These are phyloP conservation scores for Hydractinia symbiolongicarpus DNA, from an alignment of 30 jellyfish, hydroid and myxozoan genomes.

Conservation along the genomic window DNA sequence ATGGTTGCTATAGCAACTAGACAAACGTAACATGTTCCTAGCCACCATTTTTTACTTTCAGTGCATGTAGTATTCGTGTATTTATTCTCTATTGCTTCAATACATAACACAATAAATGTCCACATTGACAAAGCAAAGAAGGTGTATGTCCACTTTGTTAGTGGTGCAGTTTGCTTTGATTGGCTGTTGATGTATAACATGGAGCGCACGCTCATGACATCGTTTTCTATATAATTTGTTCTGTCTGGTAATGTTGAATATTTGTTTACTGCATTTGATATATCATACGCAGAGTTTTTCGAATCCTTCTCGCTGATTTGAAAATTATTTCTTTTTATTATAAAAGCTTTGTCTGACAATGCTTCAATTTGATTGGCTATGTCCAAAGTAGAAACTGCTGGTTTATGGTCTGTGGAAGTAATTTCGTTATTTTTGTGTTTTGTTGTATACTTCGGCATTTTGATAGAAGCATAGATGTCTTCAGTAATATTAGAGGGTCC, in stretches of 20 bases:
- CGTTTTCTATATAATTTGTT: not conserved
- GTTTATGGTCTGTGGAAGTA: not conserved
- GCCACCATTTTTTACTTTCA: not conserved
- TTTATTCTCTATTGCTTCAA: not conserved
- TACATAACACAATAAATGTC: constrained; percentile 11
- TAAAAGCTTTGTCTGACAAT: constrained; percentile 7
- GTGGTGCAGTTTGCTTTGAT: not conserved
- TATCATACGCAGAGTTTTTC: not conserved
- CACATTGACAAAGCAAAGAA: not conserved
- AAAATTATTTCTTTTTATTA: not conserved
- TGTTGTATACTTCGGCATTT: too few relatives aligned
- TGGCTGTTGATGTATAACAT: not conserved
- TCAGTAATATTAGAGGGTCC: too few relatives aligned
- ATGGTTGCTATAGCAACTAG: constrained; percentile 1
- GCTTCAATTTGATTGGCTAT: constrained; percentile 4
- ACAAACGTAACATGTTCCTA: not conserved
- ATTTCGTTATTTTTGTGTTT: not conserved
- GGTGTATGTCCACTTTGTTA: constrained; percentile 9
- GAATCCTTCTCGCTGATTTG: not conserved
- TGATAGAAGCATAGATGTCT: too few relatives aligned
- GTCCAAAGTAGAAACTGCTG: not conserved
- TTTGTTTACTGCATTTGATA: not conserved
- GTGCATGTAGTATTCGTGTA: not conserved
- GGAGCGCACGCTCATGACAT: constrained; percentile 6
- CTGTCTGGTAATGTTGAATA: not conserved